These are phyloP conservation scores for Siniperca undulata DNA, from an alignment of 2,797 vertebrate species.

Conservation along the genomic window DNA sequence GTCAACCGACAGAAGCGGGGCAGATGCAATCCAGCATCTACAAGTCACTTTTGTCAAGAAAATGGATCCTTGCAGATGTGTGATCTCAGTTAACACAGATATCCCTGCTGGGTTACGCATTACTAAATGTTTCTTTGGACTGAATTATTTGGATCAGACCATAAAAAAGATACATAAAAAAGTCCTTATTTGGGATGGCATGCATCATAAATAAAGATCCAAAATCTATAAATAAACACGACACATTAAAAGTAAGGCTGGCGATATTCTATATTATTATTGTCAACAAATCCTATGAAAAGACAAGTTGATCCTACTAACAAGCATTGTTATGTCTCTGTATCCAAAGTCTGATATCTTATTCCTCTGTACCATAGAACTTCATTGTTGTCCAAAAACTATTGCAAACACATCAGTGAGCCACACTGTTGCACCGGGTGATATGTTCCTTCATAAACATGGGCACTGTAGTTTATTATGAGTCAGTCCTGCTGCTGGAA, in stretches of 20 bases:
- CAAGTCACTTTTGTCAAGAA: conserved; percentile 42
- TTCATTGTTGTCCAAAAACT: not conserved
- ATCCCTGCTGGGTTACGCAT: not conserved
- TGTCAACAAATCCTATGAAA: too few relatives aligned
- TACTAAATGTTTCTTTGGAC: not conserved
- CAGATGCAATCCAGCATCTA: conserved; percentile 13
- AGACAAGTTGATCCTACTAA: not conserved
- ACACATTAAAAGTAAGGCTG: not conserved
- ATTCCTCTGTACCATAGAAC: not conserved
- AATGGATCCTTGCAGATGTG: conserved; percentile 44
- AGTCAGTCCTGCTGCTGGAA: not conserved
- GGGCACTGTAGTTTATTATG: not conserved
- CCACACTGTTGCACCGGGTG: not conserved
- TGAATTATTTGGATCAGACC: not conserved
- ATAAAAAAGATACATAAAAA: too few relatives aligned
- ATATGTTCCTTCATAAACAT: not conserved
- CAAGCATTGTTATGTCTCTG: not conserved
- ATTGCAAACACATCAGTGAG: not conserved
- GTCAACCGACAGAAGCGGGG: conserved; percentile 31
- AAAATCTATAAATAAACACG: not conserved
- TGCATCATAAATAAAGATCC: not conserved
- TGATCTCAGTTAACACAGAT: conserved; percentile 10
- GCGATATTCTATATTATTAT: not conserved
- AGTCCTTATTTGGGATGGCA: not conserved
- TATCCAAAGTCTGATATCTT: not conserved